A percentile compares a stretch with the other conserved stretches of the same genome.
phyloP scores from a whole-genome alignment of 2,888 invertebrate genomes.

The Eupithecia vulgata region DNA sequence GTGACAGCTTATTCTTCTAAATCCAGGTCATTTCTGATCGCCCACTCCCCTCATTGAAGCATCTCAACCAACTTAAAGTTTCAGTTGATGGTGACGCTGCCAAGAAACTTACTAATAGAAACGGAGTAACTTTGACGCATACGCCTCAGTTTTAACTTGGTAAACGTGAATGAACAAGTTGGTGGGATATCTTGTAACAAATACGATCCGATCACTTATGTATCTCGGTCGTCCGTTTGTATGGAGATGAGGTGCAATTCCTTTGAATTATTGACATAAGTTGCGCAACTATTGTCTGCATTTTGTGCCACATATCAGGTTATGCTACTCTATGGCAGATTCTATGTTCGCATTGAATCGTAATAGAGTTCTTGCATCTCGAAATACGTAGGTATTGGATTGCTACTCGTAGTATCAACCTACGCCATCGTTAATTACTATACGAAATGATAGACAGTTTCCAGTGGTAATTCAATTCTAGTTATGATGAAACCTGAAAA shows the following conservation, averaged over 20 bases:
- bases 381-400: neutral
- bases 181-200: constrained; percentile 12
- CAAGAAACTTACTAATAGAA: neutral
- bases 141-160: neutral
- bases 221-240: constrained; percentile 35
- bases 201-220: constrained; percentile 26
- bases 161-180: neutral
- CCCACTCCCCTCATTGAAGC: constrained; percentile 28
- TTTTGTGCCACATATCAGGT: neutral
- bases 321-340: constrained; percentile 1
- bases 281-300: constrained; percentile 16
- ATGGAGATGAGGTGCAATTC: constrained; percentile 33
- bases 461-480: neutral
- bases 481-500: neutral
- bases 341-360: neutral
- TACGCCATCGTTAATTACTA: neutral
- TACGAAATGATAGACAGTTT: neutral
- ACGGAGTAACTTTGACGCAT: neutral
- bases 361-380: neutral
- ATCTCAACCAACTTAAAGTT: constrained; percentile 11
- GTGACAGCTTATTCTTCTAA: constrained; percentile 27
- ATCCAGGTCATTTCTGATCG: constrained; percentile 26
- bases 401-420: neutral
- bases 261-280: constrained; percentile 21
- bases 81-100: neutral